Conservation (phyloP, 2,113 vertebrate species). For the Oreochromis spilurus region DNA sequence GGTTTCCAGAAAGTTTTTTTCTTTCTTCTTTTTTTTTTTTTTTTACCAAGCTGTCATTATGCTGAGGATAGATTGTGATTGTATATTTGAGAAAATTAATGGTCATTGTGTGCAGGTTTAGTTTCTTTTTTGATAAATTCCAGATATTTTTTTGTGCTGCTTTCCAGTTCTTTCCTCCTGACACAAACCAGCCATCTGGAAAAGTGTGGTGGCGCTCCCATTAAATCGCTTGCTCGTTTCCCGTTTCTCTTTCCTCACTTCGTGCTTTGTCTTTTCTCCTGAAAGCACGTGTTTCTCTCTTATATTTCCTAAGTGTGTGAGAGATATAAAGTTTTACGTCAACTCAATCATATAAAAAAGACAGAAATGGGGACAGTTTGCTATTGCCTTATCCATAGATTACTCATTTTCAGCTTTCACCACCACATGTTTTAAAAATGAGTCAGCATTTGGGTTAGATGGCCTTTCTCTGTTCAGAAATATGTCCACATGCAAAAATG, state of each 20-base stretch:
- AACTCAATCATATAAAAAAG: background rate
- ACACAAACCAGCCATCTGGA: background rate
- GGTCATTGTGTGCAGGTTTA: conserved; percentile 14
- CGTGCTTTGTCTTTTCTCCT: background rate
- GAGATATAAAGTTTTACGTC: background rate
- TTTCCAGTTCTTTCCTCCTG: conserved; percentile 6
- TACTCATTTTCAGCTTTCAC: background rate
- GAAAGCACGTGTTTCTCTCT: conserved; percentile 9
- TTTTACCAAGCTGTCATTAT: conserved; percentile 30
- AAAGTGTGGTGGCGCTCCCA: background rate
- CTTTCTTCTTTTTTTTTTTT: background rate
- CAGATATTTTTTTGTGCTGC: background rate
- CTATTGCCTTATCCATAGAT: background rate
- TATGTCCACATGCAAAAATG: background rate
- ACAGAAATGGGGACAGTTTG: background rate
- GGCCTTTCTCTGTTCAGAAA: background rate
- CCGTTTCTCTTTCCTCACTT: background rate
- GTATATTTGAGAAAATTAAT: conserved; percentile 35
- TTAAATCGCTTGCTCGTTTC: background rate
- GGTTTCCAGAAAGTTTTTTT: background rate
- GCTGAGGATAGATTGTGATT: conserved; percentile 44
- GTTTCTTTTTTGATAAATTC: conserved; percentile 27
- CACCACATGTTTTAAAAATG: background rate
- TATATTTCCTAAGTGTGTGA: background rate
- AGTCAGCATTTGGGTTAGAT: background rate